Evolutionary conservation across 2,113 vertebrate species (phyloP).

Genomic region (Megaleporinus macrocephalus): DNA sequence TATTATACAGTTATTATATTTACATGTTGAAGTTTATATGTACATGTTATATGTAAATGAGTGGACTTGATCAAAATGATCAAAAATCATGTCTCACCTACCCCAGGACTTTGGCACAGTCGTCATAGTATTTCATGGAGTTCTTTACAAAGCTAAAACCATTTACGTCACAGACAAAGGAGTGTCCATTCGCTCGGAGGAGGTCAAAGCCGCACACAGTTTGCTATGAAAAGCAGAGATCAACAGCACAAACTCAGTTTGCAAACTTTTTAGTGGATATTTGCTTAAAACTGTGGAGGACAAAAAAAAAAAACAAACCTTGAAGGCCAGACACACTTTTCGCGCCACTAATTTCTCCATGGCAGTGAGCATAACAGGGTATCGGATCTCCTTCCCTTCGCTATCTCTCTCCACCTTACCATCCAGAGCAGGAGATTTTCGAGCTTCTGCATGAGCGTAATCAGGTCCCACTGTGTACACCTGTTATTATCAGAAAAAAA

Average conservation of each 20-base stretch:
- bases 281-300: not conserved
- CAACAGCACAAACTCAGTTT: not conserved
- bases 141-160: constrained; percentile 99
- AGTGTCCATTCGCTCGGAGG: constrained; percentile 93
- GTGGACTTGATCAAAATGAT: too few relatives aligned
- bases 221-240: constrained; percentile 79
- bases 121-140: constrained; percentile 98
- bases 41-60: too few relatives aligned
- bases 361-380: constrained; percentile 96
- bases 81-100: constrained; percentile 63
- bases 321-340: constrained; percentile 97
- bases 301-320: constrained; percentile 80
- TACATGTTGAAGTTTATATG: too few relatives aligned
- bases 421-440: constrained; percentile 95
- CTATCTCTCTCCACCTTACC: constrained; percentile 97
- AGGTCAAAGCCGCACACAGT: constrained; percentile 97
- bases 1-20: too few relatives aligned
- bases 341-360: constrained; percentile 97
- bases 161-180: constrained; percentile 95
- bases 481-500: constrained; percentile 69
- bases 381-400: constrained; percentile 96
- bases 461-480: constrained; percentile 97
- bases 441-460: constrained; percentile 95
- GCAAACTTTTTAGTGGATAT: not conserved
- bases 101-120: constrained; percentile 98